Conservation (phyloP, 2,797 vertebrate species). For the Threskiornis aethiopicus region DNA sequence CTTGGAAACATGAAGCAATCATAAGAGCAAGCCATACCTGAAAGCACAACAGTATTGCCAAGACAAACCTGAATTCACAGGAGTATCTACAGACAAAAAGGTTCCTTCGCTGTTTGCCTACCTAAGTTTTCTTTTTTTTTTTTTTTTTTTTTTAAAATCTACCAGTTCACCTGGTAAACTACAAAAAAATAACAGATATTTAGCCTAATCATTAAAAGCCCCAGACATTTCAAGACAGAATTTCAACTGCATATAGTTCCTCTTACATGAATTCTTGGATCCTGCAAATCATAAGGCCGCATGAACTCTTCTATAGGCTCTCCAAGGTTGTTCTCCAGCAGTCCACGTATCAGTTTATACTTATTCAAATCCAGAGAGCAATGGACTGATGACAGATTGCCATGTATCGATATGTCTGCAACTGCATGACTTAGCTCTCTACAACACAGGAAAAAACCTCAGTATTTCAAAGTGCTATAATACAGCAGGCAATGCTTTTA, state of each 20-base stretch:
- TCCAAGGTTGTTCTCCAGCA: slow-evolving; percentile 94
- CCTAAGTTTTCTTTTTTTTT: too few species aligned
- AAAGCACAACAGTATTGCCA: not conserved
- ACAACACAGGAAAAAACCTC: not conserved
- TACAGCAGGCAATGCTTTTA: not conserved
- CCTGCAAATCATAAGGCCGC: slow-evolving; percentile 92
- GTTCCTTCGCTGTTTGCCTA: not conserved
- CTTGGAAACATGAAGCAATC: not conserved
- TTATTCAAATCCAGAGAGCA: slow-evolving; percentile 91
- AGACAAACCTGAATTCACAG: not conserved
- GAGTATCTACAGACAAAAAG: not conserved
- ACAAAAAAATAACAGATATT: not conserved
- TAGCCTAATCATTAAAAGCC: not conserved
- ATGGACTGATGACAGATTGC: slow-evolving; percentile 92
- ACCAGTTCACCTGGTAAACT: not conserved
- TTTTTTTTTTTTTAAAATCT: not conserved
- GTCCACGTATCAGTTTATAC: slow-evolving; percentile 90
- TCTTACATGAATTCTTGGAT: slow-evolving; percentile 92
- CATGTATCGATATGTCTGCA: slow-evolving; percentile 91
- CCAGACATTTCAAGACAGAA: not conserved
- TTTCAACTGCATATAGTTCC: not conserved
- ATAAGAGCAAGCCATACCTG: not conserved
- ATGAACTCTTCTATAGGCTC: slow-evolving; percentile 95
- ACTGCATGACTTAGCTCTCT: slow-evolving; percentile 93
- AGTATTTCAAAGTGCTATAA: not conserved